phyloP scores from a whole-genome alignment of 2,797 vertebrate species.

The Ctenosaura bakeri region DNA sequence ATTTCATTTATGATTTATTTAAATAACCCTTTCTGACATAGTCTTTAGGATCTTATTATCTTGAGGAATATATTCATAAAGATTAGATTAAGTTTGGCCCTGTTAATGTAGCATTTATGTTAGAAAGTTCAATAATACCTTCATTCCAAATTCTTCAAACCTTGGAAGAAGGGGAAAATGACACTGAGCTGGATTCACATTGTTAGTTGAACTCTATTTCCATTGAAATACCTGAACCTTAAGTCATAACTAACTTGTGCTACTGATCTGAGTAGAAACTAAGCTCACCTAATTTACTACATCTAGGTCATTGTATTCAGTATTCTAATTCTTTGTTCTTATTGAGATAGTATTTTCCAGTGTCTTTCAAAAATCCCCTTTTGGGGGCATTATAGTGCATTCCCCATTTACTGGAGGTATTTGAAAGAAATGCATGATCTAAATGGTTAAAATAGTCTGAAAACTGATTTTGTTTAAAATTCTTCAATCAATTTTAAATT shows the following conservation, averaged over 20 bases:
- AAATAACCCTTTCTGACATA: neutral
- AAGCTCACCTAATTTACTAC: neutral
- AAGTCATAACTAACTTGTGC: neutral
- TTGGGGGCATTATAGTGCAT: neutral
- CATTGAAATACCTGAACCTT: neutral
- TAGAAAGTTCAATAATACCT: neutral
- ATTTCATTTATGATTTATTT: neutral
- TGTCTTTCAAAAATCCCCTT: neutral
- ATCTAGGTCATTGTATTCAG: neutral
- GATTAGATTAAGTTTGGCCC: neutral
- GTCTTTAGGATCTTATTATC: neutral
- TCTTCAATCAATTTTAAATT: neutral
- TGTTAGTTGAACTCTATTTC: neutral
- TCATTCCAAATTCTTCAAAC: neutral
- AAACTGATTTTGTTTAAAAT: neutral
- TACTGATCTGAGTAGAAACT: neutral
- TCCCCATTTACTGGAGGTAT: too few species aligned
- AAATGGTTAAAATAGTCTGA: neutral
- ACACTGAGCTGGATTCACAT: neutral
- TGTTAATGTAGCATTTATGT: neutral
- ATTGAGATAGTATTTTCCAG: neutral
- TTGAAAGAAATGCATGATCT: neutral
- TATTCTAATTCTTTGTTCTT: neutral
- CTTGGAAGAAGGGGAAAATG: neutral
- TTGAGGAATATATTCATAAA: neutral